A percentile compares a stretch with the other conserved stretches of the same genome.
Conservation (phyloP, 2,797 vertebrate species). For the Amblyraja radiata region DNA sequence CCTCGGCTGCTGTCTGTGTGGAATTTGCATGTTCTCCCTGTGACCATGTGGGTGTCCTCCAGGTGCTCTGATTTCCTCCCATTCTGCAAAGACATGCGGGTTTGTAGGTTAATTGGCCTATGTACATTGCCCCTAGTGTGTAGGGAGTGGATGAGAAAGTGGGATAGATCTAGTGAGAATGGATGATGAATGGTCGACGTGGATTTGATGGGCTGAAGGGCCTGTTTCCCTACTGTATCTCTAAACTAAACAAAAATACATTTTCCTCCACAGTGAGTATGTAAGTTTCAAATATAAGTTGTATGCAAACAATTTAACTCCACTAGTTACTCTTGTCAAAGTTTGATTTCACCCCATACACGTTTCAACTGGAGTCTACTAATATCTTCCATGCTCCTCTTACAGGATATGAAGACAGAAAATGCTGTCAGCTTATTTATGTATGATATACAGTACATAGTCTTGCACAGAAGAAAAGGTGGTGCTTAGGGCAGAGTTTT, state of each 20-base stretch:
- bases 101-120: no score
- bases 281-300: background rate
- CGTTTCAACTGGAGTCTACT: background rate
- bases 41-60: no score
- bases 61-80: no score
- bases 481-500: background rate
- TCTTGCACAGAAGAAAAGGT: constrained; percentile 16
- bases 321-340: background rate
- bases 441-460: background rate
- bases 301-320: background rate
- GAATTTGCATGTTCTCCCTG: no score
- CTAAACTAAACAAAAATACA: background rate
- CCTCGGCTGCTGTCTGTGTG: no score
- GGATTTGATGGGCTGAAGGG: no score
- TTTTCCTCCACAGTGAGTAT: background rate
- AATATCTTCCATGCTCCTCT: background rate
- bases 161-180: no score
- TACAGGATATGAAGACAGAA: constrained; percentile 26
- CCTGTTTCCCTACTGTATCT: no score
- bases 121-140: no score
- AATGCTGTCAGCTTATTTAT: constrained; percentile 25
- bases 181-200: no score
- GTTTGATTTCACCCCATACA: background rate
- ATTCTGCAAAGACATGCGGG: no score
- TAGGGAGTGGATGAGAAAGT: no score